These are phyloP conservation scores for Pentamera pediparva DNA, from an alignment of 53 echinoderm and acorn worm genomes.

Conservation along the genomic window DNA sequence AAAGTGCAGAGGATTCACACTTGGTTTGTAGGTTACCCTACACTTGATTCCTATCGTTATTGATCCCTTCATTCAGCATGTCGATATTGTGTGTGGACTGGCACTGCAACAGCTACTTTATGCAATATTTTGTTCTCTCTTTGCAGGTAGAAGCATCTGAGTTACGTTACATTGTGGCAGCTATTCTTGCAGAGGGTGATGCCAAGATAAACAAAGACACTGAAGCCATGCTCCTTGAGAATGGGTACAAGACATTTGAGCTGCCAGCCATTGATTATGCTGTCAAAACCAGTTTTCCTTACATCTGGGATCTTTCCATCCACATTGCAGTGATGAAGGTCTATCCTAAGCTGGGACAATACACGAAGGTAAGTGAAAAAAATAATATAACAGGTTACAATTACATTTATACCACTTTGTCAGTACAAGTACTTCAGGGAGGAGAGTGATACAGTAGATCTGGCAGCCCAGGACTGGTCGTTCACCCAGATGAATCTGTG, in stretches of 20 bases:
- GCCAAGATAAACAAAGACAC: conserved; percentile 44
- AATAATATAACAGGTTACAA: conserved; percentile 13
- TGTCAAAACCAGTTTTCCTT: conserved; percentile 71
- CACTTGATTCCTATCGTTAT: too few species aligned
- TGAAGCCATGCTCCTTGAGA: conserved; percentile 31
- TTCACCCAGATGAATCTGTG: too few species aligned
- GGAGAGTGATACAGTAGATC: background rate
- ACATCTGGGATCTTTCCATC: conserved; percentile 52
- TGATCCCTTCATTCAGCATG: too few species aligned
- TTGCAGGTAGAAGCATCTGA: conserved; percentile 48
- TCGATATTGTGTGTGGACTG: too few species aligned
- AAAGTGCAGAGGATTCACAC: too few species aligned
- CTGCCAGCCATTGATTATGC: conserved; percentile 60
- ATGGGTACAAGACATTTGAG: conserved; percentile 53
- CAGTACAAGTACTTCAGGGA: too few species aligned
- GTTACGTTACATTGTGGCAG: conserved; percentile 66
- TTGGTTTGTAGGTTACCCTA: too few species aligned
- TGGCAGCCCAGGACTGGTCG: too few species aligned
- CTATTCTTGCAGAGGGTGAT: conserved; percentile 64
- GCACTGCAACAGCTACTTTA: too few species aligned
- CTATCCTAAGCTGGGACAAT: conserved; percentile 55
- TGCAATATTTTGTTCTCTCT: too few species aligned
- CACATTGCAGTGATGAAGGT: conserved; percentile 58
- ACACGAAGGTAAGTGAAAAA: conserved; percentile 47
- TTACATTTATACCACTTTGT: too few species aligned